Evolutionary conservation across 2,797 vertebrate genomes (phyloP), one percentile per base, ranked within the genome.

Genomic region (Cygnus olor): DNA sequence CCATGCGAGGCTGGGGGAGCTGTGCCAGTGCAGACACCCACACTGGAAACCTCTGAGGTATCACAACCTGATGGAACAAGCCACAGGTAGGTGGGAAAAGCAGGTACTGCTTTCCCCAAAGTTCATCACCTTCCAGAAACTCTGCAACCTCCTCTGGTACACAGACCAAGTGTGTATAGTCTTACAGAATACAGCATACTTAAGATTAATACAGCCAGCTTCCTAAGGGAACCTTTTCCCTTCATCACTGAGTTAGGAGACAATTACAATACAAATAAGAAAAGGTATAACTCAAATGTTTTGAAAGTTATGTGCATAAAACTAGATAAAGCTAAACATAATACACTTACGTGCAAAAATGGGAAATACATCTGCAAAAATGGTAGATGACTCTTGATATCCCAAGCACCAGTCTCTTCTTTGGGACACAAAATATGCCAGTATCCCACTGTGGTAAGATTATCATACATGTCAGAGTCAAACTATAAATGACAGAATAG

Each of bases 401-500:
- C 34, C 34, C 38, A 15, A 7, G 24, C 28, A 71, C 51, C 56
- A 74, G 14, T 64, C 66, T 72, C 74, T 72, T 84, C 73, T 69
- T 54, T 76, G 24, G 58, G 49, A 60, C 47, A 79, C 30, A 64
- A 88, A 91, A 78, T 36, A 32, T 7, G 20, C 36, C 92, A 78
- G 89, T 47, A 88, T 28, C 28, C 49, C 32, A 81, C 83, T 49
- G 38, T 60, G 69, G 14, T 78, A 79, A 76, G 74, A 78, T 77
- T 82, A 89, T 81, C 40, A 22, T 38, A 72, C 16, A 15, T 19
- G 49, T 79, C 90, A 93, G 78, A 90, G 79, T 80, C 83, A 95
- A 78, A 88, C 90, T 73, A 64, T 93, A 92, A 93, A 94, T 73
- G 57, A 94, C 60, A 58, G 85, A 27, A 47, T 58, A 90, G 30